Evolutionary conservation across 2,888 invertebrate genomes (phyloP), one percentile per base, ranked within the genome.

Genomic region (Spialia ferax): DNA sequence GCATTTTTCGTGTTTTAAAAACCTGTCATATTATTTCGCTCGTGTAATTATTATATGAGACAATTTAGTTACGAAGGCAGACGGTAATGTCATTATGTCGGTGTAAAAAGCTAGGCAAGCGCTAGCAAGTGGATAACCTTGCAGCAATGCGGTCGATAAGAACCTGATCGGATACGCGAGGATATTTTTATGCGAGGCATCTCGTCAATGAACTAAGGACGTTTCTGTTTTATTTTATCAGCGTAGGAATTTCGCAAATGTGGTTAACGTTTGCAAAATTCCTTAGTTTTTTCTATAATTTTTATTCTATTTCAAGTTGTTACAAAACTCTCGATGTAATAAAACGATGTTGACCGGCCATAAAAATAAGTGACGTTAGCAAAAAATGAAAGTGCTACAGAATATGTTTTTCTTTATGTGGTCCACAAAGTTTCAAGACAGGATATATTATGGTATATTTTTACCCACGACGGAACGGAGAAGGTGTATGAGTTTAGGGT

Each of bases 91-190:
- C 20, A 75, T 65, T 62, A 64, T 59, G 50, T 66, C 26, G 42
- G 64, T 71, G 38, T 68, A 76, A 73, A 78, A 79, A 79, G 74
- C 74, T 79, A 79, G 77, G 61, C 57, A 61, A 56, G 69, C 74
- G 26, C 69, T 65, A 61, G 71, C 76, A 75, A 80, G 78, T 79
- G 74, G 80, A 78, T 82, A 84, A 79, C 84, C 84, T 85, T 84
- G 84, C 72, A 73, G 71, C 66, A 70, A 69, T 77, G 83, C 74
- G 80, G 77, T 79, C 73, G 75, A 66, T 71, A 73, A 69, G 72
- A 78, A 77, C 77, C 77, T 74, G 77, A 77, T 74, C 71, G 69
- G 66, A 55, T 55, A 61, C 55, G 45, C 63, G 63, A 54, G 66
- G 66, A 61, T 61, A 67, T 67, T 61, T 67, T 67, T 67, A 67